Percentiles rank a stretch among this genome's conserved stretches.
Evolutionary conservation across 2,888 invertebrate species (phyloP).

Genomic region (Drosophila setosimentum): DNA sequence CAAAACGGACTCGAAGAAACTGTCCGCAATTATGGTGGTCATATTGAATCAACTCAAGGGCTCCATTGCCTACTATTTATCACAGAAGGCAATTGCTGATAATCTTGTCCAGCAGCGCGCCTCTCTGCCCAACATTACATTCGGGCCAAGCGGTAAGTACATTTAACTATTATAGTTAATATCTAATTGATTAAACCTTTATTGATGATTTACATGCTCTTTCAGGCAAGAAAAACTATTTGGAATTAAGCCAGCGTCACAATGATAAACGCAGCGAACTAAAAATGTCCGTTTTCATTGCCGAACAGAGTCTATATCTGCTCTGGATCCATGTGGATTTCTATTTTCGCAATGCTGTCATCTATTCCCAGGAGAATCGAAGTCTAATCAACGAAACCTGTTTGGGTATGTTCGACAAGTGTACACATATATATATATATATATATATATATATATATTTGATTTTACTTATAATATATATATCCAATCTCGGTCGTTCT

Average conservation of each 20-base stretch:
- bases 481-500: constrained; percentile 2
- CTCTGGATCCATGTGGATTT: constrained; percentile 92
- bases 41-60: constrained; percentile 87
- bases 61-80: constrained; percentile 87
- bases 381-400: constrained; percentile 59
- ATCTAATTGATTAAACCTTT: neutral
- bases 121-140: constrained; percentile 56
- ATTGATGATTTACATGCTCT: neutral
- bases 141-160: constrained; percentile 54
- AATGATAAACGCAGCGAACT: constrained; percentile 87
- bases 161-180: neutral
- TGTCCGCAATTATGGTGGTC: constrained; percentile 86
- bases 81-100: constrained; percentile 86
- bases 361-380: constrained; percentile 81
- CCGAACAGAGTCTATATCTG: constrained; percentile 90
- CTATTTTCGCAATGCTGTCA: constrained; percentile 88
- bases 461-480: neutral
- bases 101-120: constrained; percentile 81
- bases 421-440: neutral
- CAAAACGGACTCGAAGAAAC: constrained; percentile 74
- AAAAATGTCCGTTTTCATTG: constrained; percentile 88
- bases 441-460: neutral
- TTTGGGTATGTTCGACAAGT: constrained; percentile 38
- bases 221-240: constrained; percentile 81
- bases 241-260: constrained; percentile 86